phyloP scores from a whole-genome alignment of 2,113 vertebrate genomes.

The Saimiri boliviensis region DNA sequence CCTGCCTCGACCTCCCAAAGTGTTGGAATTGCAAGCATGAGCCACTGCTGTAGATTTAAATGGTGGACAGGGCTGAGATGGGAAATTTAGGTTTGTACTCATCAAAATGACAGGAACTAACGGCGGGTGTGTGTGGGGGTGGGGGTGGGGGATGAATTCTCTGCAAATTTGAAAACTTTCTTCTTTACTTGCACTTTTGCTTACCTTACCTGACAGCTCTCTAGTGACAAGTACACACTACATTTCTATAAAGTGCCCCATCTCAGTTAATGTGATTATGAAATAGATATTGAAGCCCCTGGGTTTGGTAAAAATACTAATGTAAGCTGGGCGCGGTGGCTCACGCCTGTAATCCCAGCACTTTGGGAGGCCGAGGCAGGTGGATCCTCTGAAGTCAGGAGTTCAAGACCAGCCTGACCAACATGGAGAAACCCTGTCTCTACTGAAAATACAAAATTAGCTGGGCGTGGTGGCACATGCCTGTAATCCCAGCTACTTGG shows the following conservation, averaged over 20 bases:
- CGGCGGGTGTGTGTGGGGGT: too few species aligned
- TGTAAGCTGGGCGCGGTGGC: neutral
- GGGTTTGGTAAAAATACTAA: constrained; percentile 23
- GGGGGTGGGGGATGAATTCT: neutral
- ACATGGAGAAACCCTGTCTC: too few species aligned
- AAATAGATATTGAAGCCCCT: constrained; percentile 34
- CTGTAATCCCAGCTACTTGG: too few species aligned
- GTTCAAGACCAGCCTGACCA: too few species aligned
- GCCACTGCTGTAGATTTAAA: neutral
- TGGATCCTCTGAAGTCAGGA: too few species aligned
- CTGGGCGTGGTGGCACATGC: too few species aligned
- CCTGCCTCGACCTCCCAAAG: too few species aligned
- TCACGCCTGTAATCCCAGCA: too few species aligned
- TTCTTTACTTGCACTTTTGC: constrained; percentile 17
- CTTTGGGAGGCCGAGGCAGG: too few species aligned
- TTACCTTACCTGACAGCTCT: constrained; percentile 45
- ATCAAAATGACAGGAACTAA: neutral
- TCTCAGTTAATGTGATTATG: neutral
- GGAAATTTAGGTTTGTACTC: constrained; percentile 37
- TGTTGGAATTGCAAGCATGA: too few species aligned
- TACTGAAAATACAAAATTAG: too few species aligned
- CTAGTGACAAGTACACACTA: constrained; percentile 49
- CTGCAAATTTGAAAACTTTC: constrained; percentile 33
- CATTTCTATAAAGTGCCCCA: constrained; percentile 17
- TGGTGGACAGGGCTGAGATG: neutral